Conservation (phyloP, 2,797 vertebrate genomes). For the Rhinoraja longicauda region DNA sequence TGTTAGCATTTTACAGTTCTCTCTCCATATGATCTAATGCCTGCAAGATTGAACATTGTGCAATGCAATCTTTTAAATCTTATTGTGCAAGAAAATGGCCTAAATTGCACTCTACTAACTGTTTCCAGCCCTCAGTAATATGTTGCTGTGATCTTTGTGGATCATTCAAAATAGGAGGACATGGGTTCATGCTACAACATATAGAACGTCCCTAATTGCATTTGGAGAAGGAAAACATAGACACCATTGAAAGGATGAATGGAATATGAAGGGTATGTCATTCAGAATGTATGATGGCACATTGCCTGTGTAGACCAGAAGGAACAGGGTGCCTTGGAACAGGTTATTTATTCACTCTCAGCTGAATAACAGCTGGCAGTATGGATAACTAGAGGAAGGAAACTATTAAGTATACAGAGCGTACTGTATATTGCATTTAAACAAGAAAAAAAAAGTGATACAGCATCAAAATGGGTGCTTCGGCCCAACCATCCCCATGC, state of each 20-base stretch:
- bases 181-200: constrained; percentile 1
- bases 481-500: too few species aligned
- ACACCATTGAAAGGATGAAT: constrained; percentile 14
- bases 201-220: neutral
- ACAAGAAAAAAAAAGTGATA: neutral
- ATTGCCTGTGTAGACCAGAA: neutral
- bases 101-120: constrained; percentile 22
- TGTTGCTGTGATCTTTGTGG: neutral
- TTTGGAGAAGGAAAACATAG: neutral
- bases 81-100: constrained; percentile 31
- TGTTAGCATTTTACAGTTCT: constrained; percentile 23
- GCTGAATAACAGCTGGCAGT: neutral
- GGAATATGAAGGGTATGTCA: constrained; percentile 13
- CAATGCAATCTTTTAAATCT: constrained; percentile 15
- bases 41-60: constrained; percentile 30
- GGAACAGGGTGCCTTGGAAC: neutral
- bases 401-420: neutral
- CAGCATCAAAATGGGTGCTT: too few species aligned
- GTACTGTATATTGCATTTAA: neutral
- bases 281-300: neutral
- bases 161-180: neutral
- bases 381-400: neutral
- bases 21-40: constrained; percentile 33
- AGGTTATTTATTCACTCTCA: neutral
- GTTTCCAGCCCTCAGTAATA: constrained; percentile 18